Base-by-base conservation (phyloP, 2,888 invertebrate genomes). In the Portevinia maculata region DNA sequence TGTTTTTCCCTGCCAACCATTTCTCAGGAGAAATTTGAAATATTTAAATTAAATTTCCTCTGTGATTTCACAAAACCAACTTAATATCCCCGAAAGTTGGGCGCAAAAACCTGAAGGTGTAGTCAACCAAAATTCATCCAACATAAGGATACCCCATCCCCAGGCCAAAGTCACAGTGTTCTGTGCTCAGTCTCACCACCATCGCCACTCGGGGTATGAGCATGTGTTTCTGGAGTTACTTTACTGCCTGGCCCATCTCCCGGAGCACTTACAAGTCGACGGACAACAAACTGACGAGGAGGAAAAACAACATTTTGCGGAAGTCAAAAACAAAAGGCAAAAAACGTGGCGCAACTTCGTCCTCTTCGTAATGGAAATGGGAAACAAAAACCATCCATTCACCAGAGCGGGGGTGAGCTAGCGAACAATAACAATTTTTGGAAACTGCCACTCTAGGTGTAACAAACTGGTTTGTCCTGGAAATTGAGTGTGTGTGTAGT, bases 31-130 rank as follows among this genome's bases (percentile, higher is more conserved):
- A 84, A 84, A 84, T 84, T 81, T 84, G 81, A 84, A 84, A 84
- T 84, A 84, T 84, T 84, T 84, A 84, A 84, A 84, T 84, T 84
- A 84, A 84, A 84, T 84, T 84, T 84, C 71, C 81, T 84, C 84
- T 81, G 81, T 84, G 84, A 84, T 84, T 84, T 84, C 65, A 71
- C 83, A 76, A 76, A 83, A 83, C 76, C 76, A 83, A 83, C 83
- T 83, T 83, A 83, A 83, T 83, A 83, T 83, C 76, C 71, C 83
- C 76, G 55, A 83, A 83, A 83, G 83, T 83, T 78, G 83, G 83
- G 70, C 71, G 83, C 71, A 83, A 83, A 83, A 76, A 83, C 81
- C 76, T 60, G 41, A 65, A 65, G 81, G 81, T 70, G 76, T 65
- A 76, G 67, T 83, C 71, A 76, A 76, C 76, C 76, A 41, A 83